Base-by-base conservation (phyloP, 1,140 invertebrate genomes). In the Drosophila hydei region DNA sequence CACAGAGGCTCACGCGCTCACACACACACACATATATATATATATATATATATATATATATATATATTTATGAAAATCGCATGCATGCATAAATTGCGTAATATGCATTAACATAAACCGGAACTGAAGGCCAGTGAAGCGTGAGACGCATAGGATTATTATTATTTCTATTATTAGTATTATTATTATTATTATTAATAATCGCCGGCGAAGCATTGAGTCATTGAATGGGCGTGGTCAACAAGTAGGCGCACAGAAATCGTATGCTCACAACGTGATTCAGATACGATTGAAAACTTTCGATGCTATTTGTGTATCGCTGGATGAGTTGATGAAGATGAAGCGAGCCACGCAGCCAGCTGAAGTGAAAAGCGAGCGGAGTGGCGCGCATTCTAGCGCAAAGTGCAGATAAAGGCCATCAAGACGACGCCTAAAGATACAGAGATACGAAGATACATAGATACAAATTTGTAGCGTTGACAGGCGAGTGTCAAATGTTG, bases 371-470 rank as follows among this genome's bases (percentile, higher is more conserved):
- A 68, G 67, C 64, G 59, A 19, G 42, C 52, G 67, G 62, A 67
- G 48, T 67, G 83, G 75, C 69, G 79, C 75, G 83, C 83, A 87
- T 79, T 87, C 83, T 88, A 88, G 79, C 83, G 83, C 83, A 65
- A 88, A 88, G 68, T 76, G 70, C 73, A 88, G 83, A 88, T 88
- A 88, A 88, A 88, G 73, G 68, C 77, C 38, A 64, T 67, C 71
- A 81, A 50, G 56, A 47, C 56, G 65, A 73, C 62, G 71, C 69
- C 60, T 61, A 30, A 50, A 69, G 62, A 72, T 74, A 55, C 65
- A 60, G 25, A 58, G 27, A 48, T 56, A 56, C 23, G 42, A 7
- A 62, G 33, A 65, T 45, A 72, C 55, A 73, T 38, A 54, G 70
- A 72, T 75, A 85, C 59, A 87, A 88, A 88, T 88, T 88, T 88